Percentiles rank a stretch among this genome's conserved stretches.
Evolutionary conservation across 2,113 vertebrate genomes (phyloP).

Genomic region (Xenopus tropicalis): UCB_Xtro_10.0 CM004448.2:25802501-25803000

Average conservation of each 20-base stretch:
- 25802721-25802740: slow-evolving; percentile 1
- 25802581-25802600: too few relatives aligned
- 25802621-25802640: neutral
- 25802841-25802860: neutral
- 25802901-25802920: slow-evolving; percentile 8
- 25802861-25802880: neutral
- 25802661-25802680: neutral
- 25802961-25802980: slow-evolving; percentile 1
- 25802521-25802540: neutral
- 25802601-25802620: too few relatives aligned
- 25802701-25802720: neutral
- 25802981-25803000: too few relatives aligned
- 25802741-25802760: neutral
- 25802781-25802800: neutral
- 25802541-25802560: too few relatives aligned
- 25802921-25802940: slow-evolving; percentile 23
- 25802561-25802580: too few relatives aligned
- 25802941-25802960: neutral
- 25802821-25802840: neutral
- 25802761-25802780: slow-evolving; percentile 9
- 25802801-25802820: slow-evolving; percentile 12
- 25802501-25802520: neutral
- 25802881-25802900: neutral
- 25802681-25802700: slow-evolving; percentile 5
- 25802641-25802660: slow-evolving; percentile 12